Conservation (phyloP, 2,888 invertebrate species). For the Lissocephala sabroskyi region DNA sequence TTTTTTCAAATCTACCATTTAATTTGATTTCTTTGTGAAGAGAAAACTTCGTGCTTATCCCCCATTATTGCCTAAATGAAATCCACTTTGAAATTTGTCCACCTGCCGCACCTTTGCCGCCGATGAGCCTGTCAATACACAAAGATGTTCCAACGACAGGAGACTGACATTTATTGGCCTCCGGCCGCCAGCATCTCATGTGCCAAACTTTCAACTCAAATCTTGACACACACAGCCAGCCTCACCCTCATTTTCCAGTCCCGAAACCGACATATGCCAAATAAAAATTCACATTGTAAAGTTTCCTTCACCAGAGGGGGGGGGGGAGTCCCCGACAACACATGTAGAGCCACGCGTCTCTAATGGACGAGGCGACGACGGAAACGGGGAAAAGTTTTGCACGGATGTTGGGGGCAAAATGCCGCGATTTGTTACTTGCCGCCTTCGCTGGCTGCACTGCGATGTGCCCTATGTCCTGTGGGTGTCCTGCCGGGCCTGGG, state of each 20-base stretch:
- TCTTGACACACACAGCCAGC: conserved; percentile 3
- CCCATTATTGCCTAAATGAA: not conserved
- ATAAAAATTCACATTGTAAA: conserved; percentile 12
- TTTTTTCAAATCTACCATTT: not conserved
- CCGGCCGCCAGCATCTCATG: conserved; percentile 26
- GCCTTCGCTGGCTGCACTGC: not conserved
- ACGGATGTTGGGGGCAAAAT: not conserved
- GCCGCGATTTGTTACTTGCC: conserved; percentile 27
- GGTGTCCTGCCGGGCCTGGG: no score
- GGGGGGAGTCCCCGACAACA: conserved; percentile 6
- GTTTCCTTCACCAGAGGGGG: conserved; percentile 12
- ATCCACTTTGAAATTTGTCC: conserved; percentile 14
- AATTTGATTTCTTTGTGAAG: not conserved
- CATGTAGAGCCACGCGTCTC: conserved; percentile 2
- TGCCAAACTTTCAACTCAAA: conserved; percentile 4
- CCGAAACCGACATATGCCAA: not conserved
- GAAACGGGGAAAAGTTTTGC: not conserved
- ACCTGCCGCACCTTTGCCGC: conserved; percentile 25
- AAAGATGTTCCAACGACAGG: conserved; percentile 48
- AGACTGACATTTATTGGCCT: conserved; percentile 57
- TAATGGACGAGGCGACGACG: not conserved
- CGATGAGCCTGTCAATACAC: conserved; percentile 49
- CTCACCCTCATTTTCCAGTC: no score
- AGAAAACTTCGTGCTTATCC: conserved; percentile 3
- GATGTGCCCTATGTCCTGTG: no score